Conservation (phyloP, 1,140 invertebrate species). For the Halictus rubicundus region DNA sequence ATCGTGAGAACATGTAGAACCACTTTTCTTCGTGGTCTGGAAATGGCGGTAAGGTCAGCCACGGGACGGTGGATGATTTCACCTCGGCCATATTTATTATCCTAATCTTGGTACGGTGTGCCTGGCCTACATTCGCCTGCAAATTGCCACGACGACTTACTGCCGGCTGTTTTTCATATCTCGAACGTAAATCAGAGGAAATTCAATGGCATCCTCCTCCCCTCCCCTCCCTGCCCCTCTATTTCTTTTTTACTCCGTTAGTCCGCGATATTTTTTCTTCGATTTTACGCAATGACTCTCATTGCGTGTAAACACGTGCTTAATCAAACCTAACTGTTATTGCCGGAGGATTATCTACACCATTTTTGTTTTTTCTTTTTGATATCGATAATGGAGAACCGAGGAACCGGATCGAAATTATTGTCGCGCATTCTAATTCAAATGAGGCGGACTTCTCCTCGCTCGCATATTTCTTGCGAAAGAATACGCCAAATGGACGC, state of each 20-base stretch:
- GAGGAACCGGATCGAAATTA: too few relatives aligned
- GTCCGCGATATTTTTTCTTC: too few relatives aligned
- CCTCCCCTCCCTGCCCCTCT: not conserved
- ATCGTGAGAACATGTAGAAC: conserved; percentile 39
- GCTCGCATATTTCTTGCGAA: too few relatives aligned
- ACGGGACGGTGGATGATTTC: conserved; percentile 62
- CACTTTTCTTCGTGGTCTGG: conserved; percentile 38
- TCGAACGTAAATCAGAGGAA: conserved; percentile 38
- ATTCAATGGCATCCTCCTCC: conserved; percentile 8
- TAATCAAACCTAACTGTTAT: too few relatives aligned
- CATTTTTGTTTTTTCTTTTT: too few relatives aligned
- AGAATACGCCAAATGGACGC: too few relatives aligned
- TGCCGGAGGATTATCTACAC: too few relatives aligned
- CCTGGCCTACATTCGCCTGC: conserved; percentile 59
- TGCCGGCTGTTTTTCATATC: conserved; percentile 52
- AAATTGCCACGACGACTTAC: conserved; percentile 54
- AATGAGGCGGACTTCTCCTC: too few relatives aligned
- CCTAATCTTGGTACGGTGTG: conserved; percentile 53
- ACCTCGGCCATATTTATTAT: conserved; percentile 62
- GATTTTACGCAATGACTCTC: too few relatives aligned
- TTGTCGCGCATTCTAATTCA: too few relatives aligned
- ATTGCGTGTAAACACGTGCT: too few relatives aligned
- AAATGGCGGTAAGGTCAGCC: conserved; percentile 56
- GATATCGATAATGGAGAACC: too few relatives aligned
- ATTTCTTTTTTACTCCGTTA: not conserved